Base-by-base conservation (phyloP, 2,113 vertebrate species). In the Excalfactoria chinensis region DNA sequence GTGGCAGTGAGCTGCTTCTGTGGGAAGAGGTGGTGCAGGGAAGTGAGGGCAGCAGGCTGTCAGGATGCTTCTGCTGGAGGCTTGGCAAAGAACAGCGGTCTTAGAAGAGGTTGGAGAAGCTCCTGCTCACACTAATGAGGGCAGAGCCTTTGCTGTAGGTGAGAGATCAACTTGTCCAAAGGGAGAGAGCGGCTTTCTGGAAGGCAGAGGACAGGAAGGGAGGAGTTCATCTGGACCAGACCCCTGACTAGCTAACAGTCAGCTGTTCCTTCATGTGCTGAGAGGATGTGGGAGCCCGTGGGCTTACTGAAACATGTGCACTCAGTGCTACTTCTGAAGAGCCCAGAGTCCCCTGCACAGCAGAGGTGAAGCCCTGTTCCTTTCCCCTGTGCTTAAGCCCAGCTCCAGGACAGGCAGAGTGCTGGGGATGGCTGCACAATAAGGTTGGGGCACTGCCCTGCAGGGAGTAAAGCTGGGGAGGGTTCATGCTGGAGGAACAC, bases 131-230 rank as follows among this genome's bases (percentile, higher is more conserved):
- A 64, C 51, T 67, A 26, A 3, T 59, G 43, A 2, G 2, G 32
- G 9, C 58, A 13, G 19, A 89, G 87, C 78, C 74, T 90, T 44
- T 90, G 94, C 89, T 93, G 94, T 84, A 92, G 93, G 93, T 95
- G 94, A 79, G 93, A 75, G 84, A 67, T 22, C 21, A 21, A 30
- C 74, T 25, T 7, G 58, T 92, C 81, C 69, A 64, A 71, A 71
- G 84, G 86, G 69, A 95, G 56, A 92, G 66, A 48, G 66, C 34
- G 51, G 77, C 66, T 13, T 40, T 72, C 74, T 96, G 95, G 94
- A 92, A 91, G 91, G 77, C 63, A 20, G 25, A 84, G 84, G 53
- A 75, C 91, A 93, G 95, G 94, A 96, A 95, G 93, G 95, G 94
- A 95, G 95, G 93, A 84, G 94, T 66, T 53, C 74, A 87, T 46